These are phyloP conservation scores for Coleophora flavipennella DNA, from an alignment of 2,888 invertebrate genomes.

Conservation along the genomic window DNA sequence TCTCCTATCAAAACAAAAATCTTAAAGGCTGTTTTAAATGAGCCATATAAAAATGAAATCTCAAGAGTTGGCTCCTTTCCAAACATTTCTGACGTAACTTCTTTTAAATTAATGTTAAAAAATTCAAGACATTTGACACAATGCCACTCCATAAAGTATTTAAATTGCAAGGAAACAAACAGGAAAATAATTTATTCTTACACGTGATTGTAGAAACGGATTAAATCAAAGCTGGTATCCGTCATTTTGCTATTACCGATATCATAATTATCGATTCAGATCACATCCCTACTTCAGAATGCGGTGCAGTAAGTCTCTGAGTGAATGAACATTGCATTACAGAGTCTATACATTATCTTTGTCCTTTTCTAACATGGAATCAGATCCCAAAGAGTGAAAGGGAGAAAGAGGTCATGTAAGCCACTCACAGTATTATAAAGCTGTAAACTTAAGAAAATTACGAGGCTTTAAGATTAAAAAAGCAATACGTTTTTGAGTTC, in stretches of 20 bases:
- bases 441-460: slow-evolving; percentile 36
- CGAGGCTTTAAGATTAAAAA: slow-evolving; percentile 32
- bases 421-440: slow-evolving; percentile 45
- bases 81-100: too few relatives aligned
- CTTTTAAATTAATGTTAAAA: too few relatives aligned
- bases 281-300: slow-evolving; percentile 54
- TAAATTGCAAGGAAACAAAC: too few relatives aligned
- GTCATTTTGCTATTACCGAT: slow-evolving; percentile 9
- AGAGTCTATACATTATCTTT: slow-evolving; percentile 21
- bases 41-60: too few relatives aligned
- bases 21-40: too few relatives aligned
- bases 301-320: slow-evolving; percentile 54
- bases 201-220: too few relatives aligned
- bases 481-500: slow-evolving; percentile 1
- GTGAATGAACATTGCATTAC: slow-evolving; percentile 59
- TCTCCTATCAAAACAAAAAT: too few relatives aligned
- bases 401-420: slow-evolving; percentile 29
- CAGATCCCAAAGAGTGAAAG: slow-evolving; percentile 16
- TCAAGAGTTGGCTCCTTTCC: too few relatives aligned
- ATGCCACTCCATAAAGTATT: too few relatives aligned
- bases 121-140: too few relatives aligned
- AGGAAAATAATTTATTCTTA: too few relatives aligned
- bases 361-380: slow-evolving; percentile 19
- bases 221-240: too few relatives aligned
- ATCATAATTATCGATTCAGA: slow-evolving; percentile 14